Conservation (phyloP, 2,113 vertebrate species). For the Dunckerocampus dactyliophorus region DNA sequence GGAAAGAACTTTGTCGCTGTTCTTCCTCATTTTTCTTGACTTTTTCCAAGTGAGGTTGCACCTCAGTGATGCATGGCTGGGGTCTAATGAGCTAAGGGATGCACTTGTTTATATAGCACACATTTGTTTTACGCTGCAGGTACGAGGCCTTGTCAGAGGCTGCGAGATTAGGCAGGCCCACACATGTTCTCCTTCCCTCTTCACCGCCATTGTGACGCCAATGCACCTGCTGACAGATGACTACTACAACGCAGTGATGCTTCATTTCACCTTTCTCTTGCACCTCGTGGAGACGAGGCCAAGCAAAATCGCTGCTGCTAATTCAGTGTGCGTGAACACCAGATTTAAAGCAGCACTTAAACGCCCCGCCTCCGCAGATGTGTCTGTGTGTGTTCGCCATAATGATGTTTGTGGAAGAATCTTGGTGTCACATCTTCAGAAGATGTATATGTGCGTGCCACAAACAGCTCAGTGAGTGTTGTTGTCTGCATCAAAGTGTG, state of each 20-base stretch:
- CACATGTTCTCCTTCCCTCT: constrained; percentile 32
- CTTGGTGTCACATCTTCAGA: constrained; percentile 13
- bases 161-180: constrained; percentile 59
- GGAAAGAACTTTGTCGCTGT: constrained; percentile 30
- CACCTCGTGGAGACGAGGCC: constrained; percentile 61
- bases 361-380: not conserved
- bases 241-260: constrained; percentile 67
- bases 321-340: constrained; percentile 41
- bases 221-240: constrained; percentile 55
- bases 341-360: not conserved
- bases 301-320: constrained; percentile 35
- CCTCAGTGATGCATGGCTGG: constrained; percentile 41
- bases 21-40: constrained; percentile 20
- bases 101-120: constrained; percentile 30
- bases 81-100: constrained; percentile 57
- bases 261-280: constrained; percentile 59
- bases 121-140: constrained; percentile 36
- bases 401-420: constrained; percentile 14
- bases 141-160: constrained; percentile 53
- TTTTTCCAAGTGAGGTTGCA: constrained; percentile 59
- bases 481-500: constrained; percentile 19
- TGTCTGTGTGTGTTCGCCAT: constrained; percentile 15
- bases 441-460: constrained; percentile 1
- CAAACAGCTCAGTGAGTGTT: constrained; percentile 15
- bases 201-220: constrained; percentile 33